phyloP scores from a whole-genome alignment of 1,140 invertebrate species.

The Megalopta genalis region DNA sequence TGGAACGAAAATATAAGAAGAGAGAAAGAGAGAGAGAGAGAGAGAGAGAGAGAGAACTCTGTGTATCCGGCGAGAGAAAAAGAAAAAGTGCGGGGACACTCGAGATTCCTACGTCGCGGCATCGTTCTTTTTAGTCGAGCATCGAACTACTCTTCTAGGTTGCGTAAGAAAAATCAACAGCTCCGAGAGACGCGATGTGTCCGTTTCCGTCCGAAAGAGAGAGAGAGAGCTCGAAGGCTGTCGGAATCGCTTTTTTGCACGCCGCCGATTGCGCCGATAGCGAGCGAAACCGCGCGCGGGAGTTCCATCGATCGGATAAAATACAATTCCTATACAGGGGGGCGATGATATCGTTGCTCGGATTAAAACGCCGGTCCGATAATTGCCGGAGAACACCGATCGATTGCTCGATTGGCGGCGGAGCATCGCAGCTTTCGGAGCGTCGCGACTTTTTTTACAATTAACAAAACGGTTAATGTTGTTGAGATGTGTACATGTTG shows the following conservation, averaged over 20 bases:
- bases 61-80: too few relatives aligned
- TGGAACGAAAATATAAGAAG: background rate
- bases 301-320: background rate
- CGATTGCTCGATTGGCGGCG: background rate
- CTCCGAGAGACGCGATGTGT: background rate
- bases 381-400: background rate
- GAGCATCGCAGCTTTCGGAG: conserved; percentile 17
- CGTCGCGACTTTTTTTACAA: conserved; percentile 63
- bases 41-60: too few relatives aligned
- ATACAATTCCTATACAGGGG: too few relatives aligned
- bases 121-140: background rate
- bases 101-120: conserved; percentile 1
- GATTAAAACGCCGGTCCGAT: background rate
- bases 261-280: background rate
- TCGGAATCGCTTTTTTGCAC: background rate
- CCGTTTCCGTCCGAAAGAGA: background rate
- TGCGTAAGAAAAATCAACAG: conserved; percentile 8
- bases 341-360: background rate
- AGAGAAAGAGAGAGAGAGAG: background rate
- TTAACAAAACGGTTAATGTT: conserved; percentile 59
- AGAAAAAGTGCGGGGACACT: background rate
- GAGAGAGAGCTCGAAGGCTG: background rate
- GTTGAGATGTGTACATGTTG: conserved; percentile 66
- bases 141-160: conserved; percentile 15
- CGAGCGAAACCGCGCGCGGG: background rate